A percentile compares a stretch with the other conserved stretches of the same genome.
Conservation (phyloP, 2,888 invertebrate species). For the Doris montereyensis region DNA sequence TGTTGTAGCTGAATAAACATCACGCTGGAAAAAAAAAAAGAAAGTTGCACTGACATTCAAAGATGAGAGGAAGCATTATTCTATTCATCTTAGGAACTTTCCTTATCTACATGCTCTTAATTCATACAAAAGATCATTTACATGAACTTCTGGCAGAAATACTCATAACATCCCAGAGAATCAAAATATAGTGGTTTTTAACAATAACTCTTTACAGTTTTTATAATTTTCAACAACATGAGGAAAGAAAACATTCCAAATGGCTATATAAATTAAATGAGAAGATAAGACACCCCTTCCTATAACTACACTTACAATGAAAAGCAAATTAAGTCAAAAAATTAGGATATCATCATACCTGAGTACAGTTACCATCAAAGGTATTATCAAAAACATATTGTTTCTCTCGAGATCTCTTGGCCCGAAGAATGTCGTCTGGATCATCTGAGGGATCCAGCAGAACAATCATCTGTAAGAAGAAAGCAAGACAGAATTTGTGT, state of each 20-base stretch:
- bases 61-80: not conserved
- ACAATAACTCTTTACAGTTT: no score
- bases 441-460: slow-evolving; percentile 79
- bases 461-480: slow-evolving; percentile 77
- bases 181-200: no score
- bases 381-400: slow-evolving; percentile 92
- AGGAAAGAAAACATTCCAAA: no score
- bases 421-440: slow-evolving; percentile 78
- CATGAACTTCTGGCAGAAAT: no score
- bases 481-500: slow-evolving; percentile 1
- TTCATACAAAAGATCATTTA: no score
- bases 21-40: slow-evolving; percentile 5
- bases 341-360: slow-evolving; percentile 76
- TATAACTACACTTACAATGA: no score
- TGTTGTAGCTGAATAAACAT: slow-evolving; percentile 90
- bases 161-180: no score
- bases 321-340: not conserved
- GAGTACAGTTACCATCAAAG: slow-evolving; percentile 88
- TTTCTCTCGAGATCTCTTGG: slow-evolving; percentile 81
- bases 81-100: not conserved
- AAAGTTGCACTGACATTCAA: not conserved
- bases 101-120: not conserved
- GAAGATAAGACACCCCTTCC: no score
- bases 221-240: no score
- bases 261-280: no score